phyloP scores from a whole-genome alignment of 1,140 invertebrate species.

The Octopus sinensis region DNA sequence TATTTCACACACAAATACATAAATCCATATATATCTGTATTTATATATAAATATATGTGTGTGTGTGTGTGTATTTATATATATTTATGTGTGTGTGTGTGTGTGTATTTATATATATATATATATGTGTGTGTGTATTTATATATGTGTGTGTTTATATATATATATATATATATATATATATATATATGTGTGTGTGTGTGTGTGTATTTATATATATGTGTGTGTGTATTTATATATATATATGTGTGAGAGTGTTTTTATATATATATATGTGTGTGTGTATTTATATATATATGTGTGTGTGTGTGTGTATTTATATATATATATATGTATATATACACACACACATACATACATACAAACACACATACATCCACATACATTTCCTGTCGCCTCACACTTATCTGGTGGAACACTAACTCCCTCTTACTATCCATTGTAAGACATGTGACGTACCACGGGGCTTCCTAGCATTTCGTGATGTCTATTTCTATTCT shows the following conservation, averaged over 20 bases:
- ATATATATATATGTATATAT: neutral
- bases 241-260: slow-evolving; percentile 8
- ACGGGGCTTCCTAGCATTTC: no score
- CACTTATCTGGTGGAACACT: no score
- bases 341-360: slow-evolving; percentile 6
- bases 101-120: neutral
- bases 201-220: neutral
- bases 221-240: neutral
- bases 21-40: neutral
- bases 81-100: neutral
- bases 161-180: neutral
- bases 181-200: neutral
- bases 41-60: neutral
- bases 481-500: no score
- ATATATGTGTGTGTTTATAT: neutral
- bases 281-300: slow-evolving; percentile 12
- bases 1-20: neutral
- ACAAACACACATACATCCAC: neutral
- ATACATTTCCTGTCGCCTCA: neutral
- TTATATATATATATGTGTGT: slow-evolving; percentile 14
- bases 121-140: neutral
- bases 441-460: no score
- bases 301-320: neutral
- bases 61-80: neutral
- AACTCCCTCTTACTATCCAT: no score